Conservation (phyloP, 1,140 invertebrate genomes). For the Drosophila equinoxialis region DNA sequence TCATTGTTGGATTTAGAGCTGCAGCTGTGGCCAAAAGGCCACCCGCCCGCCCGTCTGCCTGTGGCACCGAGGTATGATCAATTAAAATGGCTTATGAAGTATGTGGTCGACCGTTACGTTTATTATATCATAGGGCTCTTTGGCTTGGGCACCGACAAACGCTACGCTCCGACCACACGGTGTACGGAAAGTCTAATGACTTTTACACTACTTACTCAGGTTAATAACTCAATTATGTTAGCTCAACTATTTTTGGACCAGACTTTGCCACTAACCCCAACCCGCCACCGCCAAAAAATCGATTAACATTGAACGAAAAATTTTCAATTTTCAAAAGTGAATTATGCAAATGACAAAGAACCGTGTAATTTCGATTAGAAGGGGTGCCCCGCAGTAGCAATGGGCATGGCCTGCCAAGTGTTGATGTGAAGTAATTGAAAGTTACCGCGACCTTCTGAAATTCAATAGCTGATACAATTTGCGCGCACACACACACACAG, state of each 20-base stretch:
- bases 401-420: conserved; percentile 11
- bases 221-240: conserved; percentile 26
- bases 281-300: not conserved
- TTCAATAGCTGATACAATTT: conserved; percentile 50
- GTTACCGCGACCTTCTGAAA: conserved; percentile 47
- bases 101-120: conserved; percentile 28
- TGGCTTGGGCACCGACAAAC: not conserved
- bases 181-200: conserved; percentile 12
- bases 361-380: conserved; percentile 51
- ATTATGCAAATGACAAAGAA: conserved; percentile 32
- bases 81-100: conserved; percentile 40
- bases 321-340: conserved; percentile 14
- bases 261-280: not conserved
- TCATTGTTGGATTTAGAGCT: conserved; percentile 49
- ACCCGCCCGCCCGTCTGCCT: no score
- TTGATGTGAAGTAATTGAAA: conserved; percentile 50
- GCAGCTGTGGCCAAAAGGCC: conserved; percentile 22
- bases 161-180: not conserved
- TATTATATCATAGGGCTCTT: conserved; percentile 26
- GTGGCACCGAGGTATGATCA: conserved; percentile 41
- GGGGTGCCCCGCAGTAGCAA: conserved; percentile 18
- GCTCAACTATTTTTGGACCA: not conserved
- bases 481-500: not conserved
- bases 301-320: conserved; percentile 18
- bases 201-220: conserved; percentile 17